phyloP scores from a whole-genome alignment of 2,797 vertebrate species.

The Cephalopachus bancanus region DNA sequence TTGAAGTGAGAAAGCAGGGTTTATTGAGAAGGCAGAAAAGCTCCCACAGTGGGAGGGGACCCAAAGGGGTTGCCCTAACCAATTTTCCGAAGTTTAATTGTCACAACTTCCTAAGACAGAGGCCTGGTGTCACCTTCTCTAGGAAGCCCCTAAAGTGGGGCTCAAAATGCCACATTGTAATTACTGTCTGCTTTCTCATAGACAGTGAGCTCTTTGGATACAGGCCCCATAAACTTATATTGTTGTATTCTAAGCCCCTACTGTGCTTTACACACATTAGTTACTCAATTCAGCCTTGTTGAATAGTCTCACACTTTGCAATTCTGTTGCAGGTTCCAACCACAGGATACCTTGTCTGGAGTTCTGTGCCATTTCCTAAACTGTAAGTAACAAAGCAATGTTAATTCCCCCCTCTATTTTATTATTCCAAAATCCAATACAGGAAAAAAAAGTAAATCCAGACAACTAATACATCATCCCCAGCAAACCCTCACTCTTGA shows the following conservation, averaged over 20 bases:
- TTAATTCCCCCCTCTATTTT: background rate
- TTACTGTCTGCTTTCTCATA: background rate
- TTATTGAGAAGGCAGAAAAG: too few relatives aligned
- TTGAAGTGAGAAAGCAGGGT: too few relatives aligned
- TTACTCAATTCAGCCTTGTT: background rate
- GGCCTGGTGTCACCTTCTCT: background rate
- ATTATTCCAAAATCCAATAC: slow-evolving; percentile 39
- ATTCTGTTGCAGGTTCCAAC: slow-evolving; percentile 21
- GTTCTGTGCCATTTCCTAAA: slow-evolving; percentile 43
- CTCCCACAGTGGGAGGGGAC: too few relatives aligned
- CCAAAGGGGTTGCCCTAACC: too few relatives aligned
- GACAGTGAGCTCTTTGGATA: background rate
- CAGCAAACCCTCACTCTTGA: slow-evolving; percentile 73
- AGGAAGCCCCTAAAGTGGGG: slow-evolving; percentile 35
- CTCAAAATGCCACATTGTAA: background rate
- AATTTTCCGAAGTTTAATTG: slow-evolving; percentile 13
- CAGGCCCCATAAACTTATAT: background rate
- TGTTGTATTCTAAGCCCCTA: background rate
- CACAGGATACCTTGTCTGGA: background rate
- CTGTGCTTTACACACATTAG: background rate
- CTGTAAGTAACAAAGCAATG: slow-evolving; percentile 54
- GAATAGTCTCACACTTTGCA: slow-evolving; percentile 62
- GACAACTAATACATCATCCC: slow-evolving; percentile 75
- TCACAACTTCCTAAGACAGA: slow-evolving; percentile 18
- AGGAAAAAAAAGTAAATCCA: slow-evolving; percentile 53